Evolutionary conservation across 92 coral and sea anemone species (phyloP), one percentile per base, ranked within the genome.

Genomic region (Virgularia gustaviana): DNA sequence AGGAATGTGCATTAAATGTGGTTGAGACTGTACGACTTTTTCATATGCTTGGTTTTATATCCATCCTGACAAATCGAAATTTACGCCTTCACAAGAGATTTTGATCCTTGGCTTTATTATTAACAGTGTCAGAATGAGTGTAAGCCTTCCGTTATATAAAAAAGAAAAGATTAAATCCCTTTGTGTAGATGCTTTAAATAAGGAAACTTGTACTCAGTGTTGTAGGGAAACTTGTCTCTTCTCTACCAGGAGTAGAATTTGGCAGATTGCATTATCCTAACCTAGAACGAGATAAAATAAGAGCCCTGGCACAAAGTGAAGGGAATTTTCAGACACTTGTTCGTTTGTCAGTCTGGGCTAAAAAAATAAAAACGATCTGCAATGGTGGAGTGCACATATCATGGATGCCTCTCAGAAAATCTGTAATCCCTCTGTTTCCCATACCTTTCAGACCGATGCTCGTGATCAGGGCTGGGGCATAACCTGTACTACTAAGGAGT

Each of bases 381-480:
- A 43, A 32, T 81, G 72, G 81, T 75, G 81, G 81, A 38, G 20
- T 22, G 51, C 19, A 16, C 62, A 63, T 80, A 31, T 80, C 11
- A 72, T 36, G 78, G 49, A 57, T 55, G 70, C 78, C 11, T 36
- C 9, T 54, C 63, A 59, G 43, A 68, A 20, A 57, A 68, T 78
- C 45, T 47, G 57, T 36, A 77, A 78, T 78, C 77, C 68, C 8
- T 45, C 36, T 55, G 33, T 55, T 28, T 49, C 83, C 73, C 30
- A 19, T 79, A 33, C 52, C 28, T 73, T 72, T 43, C 80, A 72
- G 81, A 63, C 65, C 15, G 84, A 79, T 61, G 73, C 81, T 20
- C 59, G 71, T 32, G 36, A 58, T 58, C 71, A 28, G 35, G 84
- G 84, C 73, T 79, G 73, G 84, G 81, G 84, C n/a, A 49, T 59